These are phyloP conservation scores for Metellina segmentata DNA, from an alignment of 2,888 invertebrate species.

Conservation along the genomic window DNA sequence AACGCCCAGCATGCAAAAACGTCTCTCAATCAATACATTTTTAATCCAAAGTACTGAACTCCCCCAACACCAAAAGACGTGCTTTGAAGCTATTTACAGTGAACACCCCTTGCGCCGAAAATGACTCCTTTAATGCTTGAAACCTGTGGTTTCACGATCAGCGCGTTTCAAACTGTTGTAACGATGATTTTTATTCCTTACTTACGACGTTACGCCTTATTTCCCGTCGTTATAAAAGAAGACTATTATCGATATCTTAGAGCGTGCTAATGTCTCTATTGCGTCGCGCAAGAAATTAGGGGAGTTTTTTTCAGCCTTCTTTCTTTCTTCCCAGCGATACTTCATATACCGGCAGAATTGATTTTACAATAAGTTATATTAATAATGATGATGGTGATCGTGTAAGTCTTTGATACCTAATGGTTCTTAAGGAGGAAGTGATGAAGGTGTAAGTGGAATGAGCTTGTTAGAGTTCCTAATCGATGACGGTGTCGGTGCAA, in stretches of 20 bases:
- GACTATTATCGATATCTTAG: constrained; percentile 50
- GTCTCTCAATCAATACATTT: background rate
- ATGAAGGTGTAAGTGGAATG: constrained; percentile 43
- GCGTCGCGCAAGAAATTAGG: constrained; percentile 53
- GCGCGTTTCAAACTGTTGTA: constrained; percentile 26
- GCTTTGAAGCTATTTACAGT: background rate
- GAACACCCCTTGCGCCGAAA: background rate
- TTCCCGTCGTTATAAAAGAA: constrained; percentile 35
- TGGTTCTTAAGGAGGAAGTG: constrained; percentile 23
- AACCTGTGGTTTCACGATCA: constrained; percentile 35
- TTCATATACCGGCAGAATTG: constrained; percentile 26
- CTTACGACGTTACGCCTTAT: constrained; percentile 28
- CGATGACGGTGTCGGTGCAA: constrained; percentile 30
- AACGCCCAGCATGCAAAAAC: too few relatives aligned
- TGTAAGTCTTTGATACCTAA: constrained; percentile 54
- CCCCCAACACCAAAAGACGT: background rate
- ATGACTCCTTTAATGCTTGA: constrained; percentile 15
- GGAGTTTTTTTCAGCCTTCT: background rate
- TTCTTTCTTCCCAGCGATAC: background rate
- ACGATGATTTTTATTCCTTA: constrained; percentile 31
- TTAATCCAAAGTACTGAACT: background rate
- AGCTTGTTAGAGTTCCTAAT: constrained; percentile 41
- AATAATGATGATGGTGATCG: constrained; percentile 57
- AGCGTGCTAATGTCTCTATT: constrained; percentile 53
- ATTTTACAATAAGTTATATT: constrained; percentile 66